Evolutionary conservation across 2,113 vertebrate genomes (phyloP), one percentile per base, ranked within the genome.

Genomic region (Budorcas taxicolor): DNA sequence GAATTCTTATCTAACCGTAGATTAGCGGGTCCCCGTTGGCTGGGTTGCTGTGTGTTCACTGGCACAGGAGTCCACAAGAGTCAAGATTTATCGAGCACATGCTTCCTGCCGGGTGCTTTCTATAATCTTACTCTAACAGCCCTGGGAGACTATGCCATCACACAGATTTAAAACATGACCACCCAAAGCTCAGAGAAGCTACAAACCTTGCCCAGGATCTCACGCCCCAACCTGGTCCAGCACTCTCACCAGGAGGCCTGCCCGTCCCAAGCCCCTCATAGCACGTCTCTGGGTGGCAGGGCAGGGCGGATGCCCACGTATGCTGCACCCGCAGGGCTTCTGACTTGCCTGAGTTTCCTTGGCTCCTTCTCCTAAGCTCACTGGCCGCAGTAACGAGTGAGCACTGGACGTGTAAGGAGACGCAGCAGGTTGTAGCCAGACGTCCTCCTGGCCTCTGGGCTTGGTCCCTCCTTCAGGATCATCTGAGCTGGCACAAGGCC

Each of bases 291-390:
- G 45, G 55, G 33, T 36, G 57, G 43, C 9, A 50, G 36, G 31
- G 43, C 19, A 15, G 40, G 58, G 47, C 1, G 3, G 3, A 0
- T 25, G 3, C 12, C 8, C n/a, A 14, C 1, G 0, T 6, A 12
- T 33, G 14, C 21, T 7, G 7, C 0, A 3, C 47, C 31, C 8
- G 23, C 1, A 13, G 4, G 17, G 50, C 40, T 53, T 9, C 64
- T 1, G 27, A 52, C n/a, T 52, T 57, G 5, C n/a, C 76, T 8
- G 2, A 21, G n/a, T 29, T 8, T 10, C 52, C 15, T 87, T 1
- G 16, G 60, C 19, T 36, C 58, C n/a, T 71, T 21, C 47, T 60
- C 50, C n/a, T 5, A 21, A 47, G 45, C 13, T 88, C 62, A 25
- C 3, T 6, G 33, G 21, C 45, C 31, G 3, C 4, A 78, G 78